Conservation (phyloP, 2,888 invertebrate species). For the Chironomus tentans region DNA sequence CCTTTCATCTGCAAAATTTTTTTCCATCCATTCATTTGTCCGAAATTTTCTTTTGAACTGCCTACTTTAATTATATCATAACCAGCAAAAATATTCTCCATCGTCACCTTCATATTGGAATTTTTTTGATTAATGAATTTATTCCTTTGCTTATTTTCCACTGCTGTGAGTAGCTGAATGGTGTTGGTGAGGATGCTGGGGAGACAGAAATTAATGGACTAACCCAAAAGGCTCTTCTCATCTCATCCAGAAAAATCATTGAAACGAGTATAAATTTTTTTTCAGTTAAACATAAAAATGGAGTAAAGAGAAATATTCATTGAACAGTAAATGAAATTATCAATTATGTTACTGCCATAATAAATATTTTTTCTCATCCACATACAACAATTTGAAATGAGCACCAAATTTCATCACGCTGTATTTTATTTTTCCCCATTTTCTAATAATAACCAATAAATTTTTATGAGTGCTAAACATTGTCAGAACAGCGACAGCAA, state of each 20-base stretch:
- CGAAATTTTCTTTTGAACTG: no score
- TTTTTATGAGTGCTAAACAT: conserved; percentile 2
- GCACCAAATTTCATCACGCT: no score
- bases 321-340: conserved; percentile 25
- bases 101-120: no score
- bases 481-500: background rate
- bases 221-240: background rate
- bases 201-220: no score
- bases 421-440: background rate
- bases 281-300: background rate
- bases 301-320: background rate
- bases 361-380: background rate
- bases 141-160: no score
- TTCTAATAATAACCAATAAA: background rate
- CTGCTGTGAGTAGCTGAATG: no score
- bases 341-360: background rate
- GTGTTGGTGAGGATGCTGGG: no score
- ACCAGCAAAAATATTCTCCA: no score
- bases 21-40: no score
- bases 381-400: background rate
- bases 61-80: no score
- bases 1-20: no score
- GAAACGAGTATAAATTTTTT: background rate
- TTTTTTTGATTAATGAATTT: no score
- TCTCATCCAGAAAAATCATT: background rate